These are phyloP conservation scores for Formicarius rufipectus DNA, from an alignment of 2,113 vertebrate species.

Conservation along the genomic window DNA sequence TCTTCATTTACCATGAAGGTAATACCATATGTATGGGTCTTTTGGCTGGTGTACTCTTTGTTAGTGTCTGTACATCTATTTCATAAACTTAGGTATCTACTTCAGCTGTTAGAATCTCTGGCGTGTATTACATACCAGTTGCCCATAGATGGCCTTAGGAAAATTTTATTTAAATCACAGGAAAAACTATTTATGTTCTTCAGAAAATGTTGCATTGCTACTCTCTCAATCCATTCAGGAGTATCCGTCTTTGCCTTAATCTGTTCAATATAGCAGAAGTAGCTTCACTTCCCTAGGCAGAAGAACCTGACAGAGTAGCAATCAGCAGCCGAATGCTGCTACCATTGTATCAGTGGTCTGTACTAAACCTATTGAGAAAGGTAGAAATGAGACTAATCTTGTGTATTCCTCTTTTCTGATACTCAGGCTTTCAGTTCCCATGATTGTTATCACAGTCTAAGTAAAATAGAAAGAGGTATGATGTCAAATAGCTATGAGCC, in stretches of 20 bases:
- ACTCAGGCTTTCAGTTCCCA: not conserved
- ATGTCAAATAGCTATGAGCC: not conserved
- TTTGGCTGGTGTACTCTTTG: not conserved
- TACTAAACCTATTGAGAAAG: not conserved
- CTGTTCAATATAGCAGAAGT: not conserved
- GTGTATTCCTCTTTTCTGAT: not conserved
- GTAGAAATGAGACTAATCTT: not conserved
- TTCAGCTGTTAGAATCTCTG: not conserved
- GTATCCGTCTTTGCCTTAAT: not conserved
- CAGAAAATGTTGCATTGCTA: not conserved
- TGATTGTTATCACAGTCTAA: not conserved
- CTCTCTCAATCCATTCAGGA: not conserved
- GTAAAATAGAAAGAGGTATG: not conserved
- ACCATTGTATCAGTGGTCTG: rapidly evolving
- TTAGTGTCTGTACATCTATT: not conserved
- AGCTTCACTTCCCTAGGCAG: not conserved
- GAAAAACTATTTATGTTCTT: not conserved
- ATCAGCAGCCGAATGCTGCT: not conserved
- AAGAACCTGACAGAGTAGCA: not conserved
- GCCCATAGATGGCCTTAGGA: not conserved
- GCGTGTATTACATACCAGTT: not conserved
- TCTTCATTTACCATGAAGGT: not conserved
- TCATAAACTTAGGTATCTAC: not conserved
- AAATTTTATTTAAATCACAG: not conserved
- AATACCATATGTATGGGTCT: not conserved